Percentiles rank a stretch among this genome's conserved stretches.
Conservation (phyloP, 2,113 vertebrate species). For the Nematolebias whitei region DNA sequence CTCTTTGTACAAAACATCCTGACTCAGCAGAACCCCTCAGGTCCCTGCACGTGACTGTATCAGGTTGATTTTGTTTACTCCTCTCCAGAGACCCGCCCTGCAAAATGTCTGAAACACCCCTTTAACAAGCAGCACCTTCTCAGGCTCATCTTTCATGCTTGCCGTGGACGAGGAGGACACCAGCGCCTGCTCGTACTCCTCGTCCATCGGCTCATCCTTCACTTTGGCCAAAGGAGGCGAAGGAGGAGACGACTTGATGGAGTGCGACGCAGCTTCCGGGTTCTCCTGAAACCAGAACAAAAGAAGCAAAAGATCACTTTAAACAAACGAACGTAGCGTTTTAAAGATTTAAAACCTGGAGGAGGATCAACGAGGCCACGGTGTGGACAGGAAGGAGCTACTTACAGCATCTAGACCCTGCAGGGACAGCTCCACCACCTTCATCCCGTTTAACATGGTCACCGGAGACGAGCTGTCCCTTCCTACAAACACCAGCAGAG, state of each 20-base stretch:
- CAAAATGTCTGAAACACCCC: too few relatives aligned
- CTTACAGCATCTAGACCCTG: constrained; percentile 31
- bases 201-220: constrained; percentile 95
- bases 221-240: constrained; percentile 86
- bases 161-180: constrained; percentile 81
- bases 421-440: constrained; percentile 33
- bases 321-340: too few relatives aligned
- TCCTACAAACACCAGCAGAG: constrained; percentile 9
- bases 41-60: too few relatives aligned
- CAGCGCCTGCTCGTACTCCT: constrained; percentile 91
- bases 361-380: too few relatives aligned
- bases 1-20: too few relatives aligned
- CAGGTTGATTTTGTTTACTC: too few relatives aligned
- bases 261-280: not conserved
- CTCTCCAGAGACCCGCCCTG: too few relatives aligned
- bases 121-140: constrained; percentile 74
- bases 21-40: too few relatives aligned
- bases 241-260: constrained; percentile 80
- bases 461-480: constrained; percentile 34
- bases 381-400: not conserved
- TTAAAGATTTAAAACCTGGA: too few relatives aligned
- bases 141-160: constrained; percentile 91
- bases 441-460: constrained; percentile 51
- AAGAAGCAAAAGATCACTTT: too few relatives aligned
- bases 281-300: fast-evolving